Evolutionary conservation across 2,797 vertebrate genomes (phyloP).

Genomic region (Rhabdomys pumilio): DNA sequence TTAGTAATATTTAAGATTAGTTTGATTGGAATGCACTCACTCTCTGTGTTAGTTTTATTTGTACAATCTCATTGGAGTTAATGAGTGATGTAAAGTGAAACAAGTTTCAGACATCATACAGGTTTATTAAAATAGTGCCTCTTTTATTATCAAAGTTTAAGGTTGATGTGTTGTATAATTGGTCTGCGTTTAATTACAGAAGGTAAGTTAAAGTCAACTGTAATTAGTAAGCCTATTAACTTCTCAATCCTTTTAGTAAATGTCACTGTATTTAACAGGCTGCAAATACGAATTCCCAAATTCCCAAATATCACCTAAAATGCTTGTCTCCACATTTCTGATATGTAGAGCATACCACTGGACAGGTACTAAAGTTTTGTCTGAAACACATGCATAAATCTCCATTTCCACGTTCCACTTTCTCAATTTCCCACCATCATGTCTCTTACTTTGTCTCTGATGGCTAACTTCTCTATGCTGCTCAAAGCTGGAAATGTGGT

Average conservation of each 20-base stretch:
- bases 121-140: background rate
- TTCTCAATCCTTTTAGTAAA: background rate
- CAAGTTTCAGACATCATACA: background rate
- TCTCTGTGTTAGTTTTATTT: background rate
- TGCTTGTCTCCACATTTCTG: background rate
- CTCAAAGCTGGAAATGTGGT: background rate
- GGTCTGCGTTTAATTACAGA: background rate
- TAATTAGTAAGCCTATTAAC: background rate
- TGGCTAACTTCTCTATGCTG: background rate
- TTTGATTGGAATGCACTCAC: background rate
- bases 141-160: background rate
- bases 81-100: background rate
- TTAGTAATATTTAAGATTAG: background rate
- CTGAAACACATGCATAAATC: background rate
- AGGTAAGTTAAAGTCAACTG: background rate
- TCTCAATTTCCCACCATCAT: too few species aligned
- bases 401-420: background rate
- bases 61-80: background rate
- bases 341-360: background rate
- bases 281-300: background rate
- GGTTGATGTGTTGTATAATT: background rate
- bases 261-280: background rate
- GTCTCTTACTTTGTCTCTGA: background rate
- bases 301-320: background rate
- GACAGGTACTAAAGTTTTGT: background rate